A percentile compares a stretch with the other conserved stretches of the same genome.
Conservation (phyloP, 2,797 vertebrate species). For the Heliangelus exortis region DNA sequence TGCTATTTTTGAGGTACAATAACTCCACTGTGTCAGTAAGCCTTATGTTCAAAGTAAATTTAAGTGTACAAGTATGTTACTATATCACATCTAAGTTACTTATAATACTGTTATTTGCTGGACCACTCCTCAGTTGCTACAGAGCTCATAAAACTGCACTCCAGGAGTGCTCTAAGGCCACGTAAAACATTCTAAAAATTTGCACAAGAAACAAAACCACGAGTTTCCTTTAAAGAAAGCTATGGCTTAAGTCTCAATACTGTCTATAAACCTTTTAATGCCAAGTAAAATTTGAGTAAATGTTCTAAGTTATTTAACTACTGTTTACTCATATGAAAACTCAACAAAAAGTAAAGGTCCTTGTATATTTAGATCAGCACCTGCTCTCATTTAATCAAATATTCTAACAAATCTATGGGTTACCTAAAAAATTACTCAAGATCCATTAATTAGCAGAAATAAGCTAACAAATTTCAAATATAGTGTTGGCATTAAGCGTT, state of each 20-base stretch:
- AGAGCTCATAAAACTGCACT: not conserved
- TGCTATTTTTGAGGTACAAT: not conserved
- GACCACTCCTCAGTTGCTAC: not conserved
- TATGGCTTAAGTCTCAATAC: not conserved
- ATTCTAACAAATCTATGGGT: not conserved
- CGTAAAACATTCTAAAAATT: not conserved
- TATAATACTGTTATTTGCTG: not conserved
- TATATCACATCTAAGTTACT: not conserved
- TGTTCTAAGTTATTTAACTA: not conserved
- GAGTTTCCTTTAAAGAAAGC: not conserved
- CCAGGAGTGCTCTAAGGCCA: not conserved
- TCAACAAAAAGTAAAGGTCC: not conserved
- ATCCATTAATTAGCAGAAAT: constrained; percentile 3
- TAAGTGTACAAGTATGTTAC: not conserved
- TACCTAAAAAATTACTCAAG: not conserved
- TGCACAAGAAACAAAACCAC: not conserved
- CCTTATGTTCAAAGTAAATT: not conserved
- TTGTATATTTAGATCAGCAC: not conserved
- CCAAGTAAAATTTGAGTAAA: not conserved
- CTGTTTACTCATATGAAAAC: not conserved
- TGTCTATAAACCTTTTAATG: not conserved
- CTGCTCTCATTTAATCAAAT: not conserved
- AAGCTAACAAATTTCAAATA: not conserved
- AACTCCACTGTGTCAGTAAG: not conserved
- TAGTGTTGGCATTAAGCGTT: not conserved